Evolutionary conservation across 2,797 vertebrate species (phyloP).

Genomic region (Eulemur coronatus): DNA sequence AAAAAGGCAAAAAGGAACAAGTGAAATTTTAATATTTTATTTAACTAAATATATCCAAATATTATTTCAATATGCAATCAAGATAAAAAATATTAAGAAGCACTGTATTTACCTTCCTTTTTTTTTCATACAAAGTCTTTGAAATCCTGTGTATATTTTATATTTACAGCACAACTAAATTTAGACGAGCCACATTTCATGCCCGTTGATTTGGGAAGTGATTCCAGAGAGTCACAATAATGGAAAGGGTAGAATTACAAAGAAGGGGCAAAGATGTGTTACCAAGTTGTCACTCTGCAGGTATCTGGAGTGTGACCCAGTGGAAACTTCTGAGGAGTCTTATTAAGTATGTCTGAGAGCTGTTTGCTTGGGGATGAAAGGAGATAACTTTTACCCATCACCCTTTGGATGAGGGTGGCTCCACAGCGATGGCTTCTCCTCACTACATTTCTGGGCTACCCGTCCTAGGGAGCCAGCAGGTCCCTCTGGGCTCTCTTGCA

Average conservation of each 20-base stretch:
- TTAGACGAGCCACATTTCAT: background rate
- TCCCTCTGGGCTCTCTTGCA: background rate
- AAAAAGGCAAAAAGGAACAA: background rate
- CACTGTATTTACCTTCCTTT: background rate
- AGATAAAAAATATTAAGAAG: background rate
- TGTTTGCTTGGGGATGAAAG: background rate
- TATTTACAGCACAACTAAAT: background rate
- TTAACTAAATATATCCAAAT: background rate
- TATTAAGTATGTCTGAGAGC: background rate
- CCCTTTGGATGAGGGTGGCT: background rate
- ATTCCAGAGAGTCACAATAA: background rate
- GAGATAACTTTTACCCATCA: background rate
- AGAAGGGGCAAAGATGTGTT: background rate
- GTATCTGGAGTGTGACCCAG: background rate
- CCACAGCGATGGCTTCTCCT: fast-evolving
- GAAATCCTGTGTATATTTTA: background rate
- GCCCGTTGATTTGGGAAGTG: background rate
- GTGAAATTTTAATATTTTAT: background rate
- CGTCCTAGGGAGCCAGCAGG: background rate
- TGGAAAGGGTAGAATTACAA: background rate
- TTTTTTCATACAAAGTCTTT: background rate
- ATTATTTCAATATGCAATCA: background rate
- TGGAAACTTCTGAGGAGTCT: background rate
- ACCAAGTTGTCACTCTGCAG: background rate
- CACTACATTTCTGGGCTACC: background rate